Evolutionary conservation across 2,888 invertebrate genomes (phyloP).

Genomic region (Torymus texanus): DNA sequence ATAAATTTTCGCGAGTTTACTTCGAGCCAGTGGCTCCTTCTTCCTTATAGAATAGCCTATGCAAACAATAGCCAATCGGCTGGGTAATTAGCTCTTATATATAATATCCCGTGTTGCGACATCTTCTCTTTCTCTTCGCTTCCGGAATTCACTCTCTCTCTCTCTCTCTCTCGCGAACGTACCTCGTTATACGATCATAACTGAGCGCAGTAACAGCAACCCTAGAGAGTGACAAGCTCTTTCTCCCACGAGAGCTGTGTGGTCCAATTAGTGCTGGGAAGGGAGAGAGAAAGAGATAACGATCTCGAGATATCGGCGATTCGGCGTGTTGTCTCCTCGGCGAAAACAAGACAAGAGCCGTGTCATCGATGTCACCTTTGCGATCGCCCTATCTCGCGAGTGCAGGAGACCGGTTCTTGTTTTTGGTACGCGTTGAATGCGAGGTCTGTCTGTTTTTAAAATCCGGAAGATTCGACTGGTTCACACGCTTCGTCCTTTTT

Average conservation of each 20-base stretch:
- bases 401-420: slow-evolving; percentile 4
- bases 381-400: neutral
- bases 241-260: slow-evolving; percentile 12
- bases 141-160: slow-evolving; percentile 25
- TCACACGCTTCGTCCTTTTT: neutral
- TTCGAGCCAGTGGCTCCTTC: neutral
- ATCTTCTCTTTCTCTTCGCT: slow-evolving; percentile 15
- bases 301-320: slow-evolving; percentile 17
- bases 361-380: neutral
- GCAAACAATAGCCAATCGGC: slow-evolving; percentile 42
- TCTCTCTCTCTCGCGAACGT: neutral
- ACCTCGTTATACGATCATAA: neutral
- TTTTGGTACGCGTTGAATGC: neutral
- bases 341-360: slow-evolving; percentile 1
- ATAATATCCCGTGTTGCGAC: slow-evolving; percentile 22
- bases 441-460: neutral
- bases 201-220: neutral
- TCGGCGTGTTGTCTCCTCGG: slow-evolving; percentile 1
- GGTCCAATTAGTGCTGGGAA: slow-evolving; percentile 36
- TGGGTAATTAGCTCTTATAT: slow-evolving; percentile 44
- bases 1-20: slow-evolving; percentile 42
- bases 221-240: too few relatives aligned
- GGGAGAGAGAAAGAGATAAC: slow-evolving; percentile 1
- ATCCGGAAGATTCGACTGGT: neutral
- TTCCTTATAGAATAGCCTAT: neutral